Evolutionary conservation across 1,140 invertebrate species (phyloP), one percentile per base, ranked within the genome.

Genomic region (Papilio xuthus): DNA sequence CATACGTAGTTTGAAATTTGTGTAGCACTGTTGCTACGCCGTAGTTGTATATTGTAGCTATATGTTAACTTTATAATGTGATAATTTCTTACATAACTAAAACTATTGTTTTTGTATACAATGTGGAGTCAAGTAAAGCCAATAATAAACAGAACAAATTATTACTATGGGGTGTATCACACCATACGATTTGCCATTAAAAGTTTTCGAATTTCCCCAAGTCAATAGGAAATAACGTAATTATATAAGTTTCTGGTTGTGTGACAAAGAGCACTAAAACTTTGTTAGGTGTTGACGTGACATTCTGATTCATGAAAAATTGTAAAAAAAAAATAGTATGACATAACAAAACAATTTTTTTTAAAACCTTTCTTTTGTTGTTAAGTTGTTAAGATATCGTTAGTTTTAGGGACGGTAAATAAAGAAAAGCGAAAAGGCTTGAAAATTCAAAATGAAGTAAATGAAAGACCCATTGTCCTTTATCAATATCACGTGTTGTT

Each of bases 191-290:
- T 67, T 67, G 26, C 70, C 42, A 80, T 80, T 80, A 80, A 80
- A 80, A 80, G 75, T 81, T 81, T 81, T 78, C 78, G 56, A 81
- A 78, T 76, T 79, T 76, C 74, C 56, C 67, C 77, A n/a, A 80
- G 47, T 77, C 67, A 77, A 77, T 80, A 67, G 63, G 50, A 77
- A 80, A 77, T 75, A 50, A 42, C 70, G 73, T 71, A 80, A 72
- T 80, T 80, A 32, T 44, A 42, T 12, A 70, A 74, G 72, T 79
- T 79, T 32, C 26, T 18, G 60, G 71, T 74, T 79, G 78, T 79
- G 60, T 67, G 60, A 67, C 60, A 67, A 67, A 28, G 60, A 7
- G 13, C 60, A 67, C 26, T 67, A 67, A 67, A 28, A 28, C 26
- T 67, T 26, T 15, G 60, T 67, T 67, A 67, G 26, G 60, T 67